phyloP scores from a whole-genome alignment of 1,140 invertebrate genomes.

The Plodia interpunctella region DNA sequence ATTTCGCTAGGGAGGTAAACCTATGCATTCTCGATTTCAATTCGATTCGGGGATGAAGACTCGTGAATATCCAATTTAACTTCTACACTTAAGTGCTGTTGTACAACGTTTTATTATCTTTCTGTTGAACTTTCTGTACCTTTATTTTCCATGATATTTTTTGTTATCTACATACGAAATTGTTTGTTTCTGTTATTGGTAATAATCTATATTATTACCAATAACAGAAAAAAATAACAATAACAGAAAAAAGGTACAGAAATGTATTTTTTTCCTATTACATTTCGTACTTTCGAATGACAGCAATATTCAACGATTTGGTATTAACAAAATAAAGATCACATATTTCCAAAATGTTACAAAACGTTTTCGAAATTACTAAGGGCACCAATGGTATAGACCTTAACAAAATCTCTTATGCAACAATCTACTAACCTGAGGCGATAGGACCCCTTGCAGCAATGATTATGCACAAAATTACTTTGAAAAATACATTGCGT shows the following conservation, averaged over 20 bases:
- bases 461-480: constrained; percentile 14
- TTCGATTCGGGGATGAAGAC: not conserved
- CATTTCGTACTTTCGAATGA: too few relatives aligned
- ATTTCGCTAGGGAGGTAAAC: constrained; percentile 13
- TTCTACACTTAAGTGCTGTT: not conserved
- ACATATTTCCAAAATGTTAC: not conserved
- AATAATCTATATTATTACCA: too few relatives aligned
- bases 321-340: too few relatives aligned
- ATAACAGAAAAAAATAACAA: too few relatives aligned
- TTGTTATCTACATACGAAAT: too few relatives aligned
- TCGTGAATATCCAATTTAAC: not conserved
- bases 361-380: not conserved
- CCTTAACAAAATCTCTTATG: not conserved
- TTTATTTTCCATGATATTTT: too few relatives aligned
- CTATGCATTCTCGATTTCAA: constrained; percentile 13
- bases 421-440: constrained; percentile 20
- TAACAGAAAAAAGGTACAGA: too few relatives aligned
- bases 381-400: not conserved
- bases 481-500: constrained; percentile 12
- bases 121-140: too few relatives aligned
- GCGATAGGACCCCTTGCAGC: constrained; percentile 8
- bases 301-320: too few relatives aligned
- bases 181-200: too few relatives aligned
- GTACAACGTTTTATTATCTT: too few relatives aligned
- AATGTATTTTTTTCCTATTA: too few relatives aligned